Evolutionary conservation across 1,140 invertebrate genomes (phyloP).

Genomic region (Lasioglossum albipes): DNA sequence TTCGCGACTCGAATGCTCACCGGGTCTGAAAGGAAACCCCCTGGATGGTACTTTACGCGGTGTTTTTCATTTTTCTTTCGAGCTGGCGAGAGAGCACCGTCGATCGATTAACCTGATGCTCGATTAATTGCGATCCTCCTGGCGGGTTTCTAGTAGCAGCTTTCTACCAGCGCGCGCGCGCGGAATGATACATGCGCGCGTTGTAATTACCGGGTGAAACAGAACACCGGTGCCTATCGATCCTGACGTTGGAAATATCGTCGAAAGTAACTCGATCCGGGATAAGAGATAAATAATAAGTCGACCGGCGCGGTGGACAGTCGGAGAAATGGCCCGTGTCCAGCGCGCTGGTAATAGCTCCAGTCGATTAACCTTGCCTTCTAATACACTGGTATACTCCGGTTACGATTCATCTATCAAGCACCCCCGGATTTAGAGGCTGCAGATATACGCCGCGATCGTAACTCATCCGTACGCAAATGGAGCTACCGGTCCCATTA

Average conservation of each 20-base stretch:
- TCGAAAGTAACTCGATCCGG: constrained; percentile 60
- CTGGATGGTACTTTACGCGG: neutral
- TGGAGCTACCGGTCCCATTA: constrained; percentile 41
- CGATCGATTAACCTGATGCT: constrained; percentile 44
- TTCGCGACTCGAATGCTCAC: neutral
- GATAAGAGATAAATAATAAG: constrained; percentile 59
- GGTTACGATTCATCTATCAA: constrained; percentile 43
- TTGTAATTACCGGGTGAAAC: constrained; percentile 55
- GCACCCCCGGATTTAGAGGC: constrained; percentile 22
- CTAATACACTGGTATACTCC: constrained; percentile 36
- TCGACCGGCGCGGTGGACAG: constrained; percentile 31
- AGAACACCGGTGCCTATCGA: constrained; percentile 54
- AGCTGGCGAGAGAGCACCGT: neutral
- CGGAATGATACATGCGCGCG: constrained; percentile 38
- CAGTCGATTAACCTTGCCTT: constrained; percentile 52
- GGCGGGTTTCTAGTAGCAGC: constrained; percentile 29
- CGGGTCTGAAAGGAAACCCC: neutral
- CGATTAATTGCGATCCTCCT: constrained; percentile 38
- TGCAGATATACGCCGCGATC: constrained; percentile 1
- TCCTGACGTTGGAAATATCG: constrained; percentile 58
- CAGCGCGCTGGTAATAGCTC: constrained; percentile 26
- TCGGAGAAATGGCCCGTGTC: constrained; percentile 43
- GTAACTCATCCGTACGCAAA: constrained; percentile 39
- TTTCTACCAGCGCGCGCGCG: constrained; percentile 9
- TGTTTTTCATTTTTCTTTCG: too few relatives aligned